These are phyloP conservation scores for Upupa epops DNA, from an alignment of 2,113 vertebrate genomes.

Conservation along the genomic window DNA sequence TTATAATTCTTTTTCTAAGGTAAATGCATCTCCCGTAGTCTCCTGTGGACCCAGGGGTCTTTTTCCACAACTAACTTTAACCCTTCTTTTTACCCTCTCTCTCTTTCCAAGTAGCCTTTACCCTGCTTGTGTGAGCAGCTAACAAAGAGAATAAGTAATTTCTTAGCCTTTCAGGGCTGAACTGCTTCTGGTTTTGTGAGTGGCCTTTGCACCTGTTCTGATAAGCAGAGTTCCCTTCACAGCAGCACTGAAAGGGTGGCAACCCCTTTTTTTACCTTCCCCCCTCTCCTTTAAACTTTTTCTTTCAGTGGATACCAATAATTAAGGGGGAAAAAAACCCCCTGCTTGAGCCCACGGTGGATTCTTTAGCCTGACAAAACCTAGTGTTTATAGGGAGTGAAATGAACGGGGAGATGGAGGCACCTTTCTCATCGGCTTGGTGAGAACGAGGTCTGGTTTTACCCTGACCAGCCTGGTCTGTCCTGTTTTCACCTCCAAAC, in stretches of 20 bases:
- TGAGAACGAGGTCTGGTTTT: constrained; percentile 6
- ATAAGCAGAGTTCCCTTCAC: constrained; percentile 71
- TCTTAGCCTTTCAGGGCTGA: constrained; percentile 73
- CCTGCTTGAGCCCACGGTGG: not conserved
- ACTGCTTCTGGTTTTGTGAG: constrained; percentile 73
- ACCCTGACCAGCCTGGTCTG: constrained; percentile 44
- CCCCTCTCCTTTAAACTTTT: not conserved
- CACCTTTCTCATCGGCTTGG: not conserved
- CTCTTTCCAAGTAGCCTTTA: constrained; percentile 69
- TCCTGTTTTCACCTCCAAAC: constrained; percentile 39
- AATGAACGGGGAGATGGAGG: not conserved
- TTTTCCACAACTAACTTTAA: not conserved
- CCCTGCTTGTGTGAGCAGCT: constrained; percentile 67
- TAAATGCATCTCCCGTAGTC: not conserved
- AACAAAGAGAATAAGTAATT: constrained; percentile 78
- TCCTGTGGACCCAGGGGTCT: not conserved
- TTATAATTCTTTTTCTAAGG: not conserved
- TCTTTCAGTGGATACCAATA: constrained; percentile 69
- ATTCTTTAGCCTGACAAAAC: constrained; percentile 54
- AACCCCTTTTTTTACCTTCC: not conserved
- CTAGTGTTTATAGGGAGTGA: not conserved
- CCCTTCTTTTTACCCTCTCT: constrained; percentile 32
- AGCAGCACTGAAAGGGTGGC: constrained; percentile 66
- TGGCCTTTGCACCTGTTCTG: constrained; percentile 76
- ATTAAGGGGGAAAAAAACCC: constrained; percentile 43